Evolutionary conservation across 2,888 invertebrate genomes (phyloP).

Genomic region (Caenorhabditis macrosperma): DNA sequence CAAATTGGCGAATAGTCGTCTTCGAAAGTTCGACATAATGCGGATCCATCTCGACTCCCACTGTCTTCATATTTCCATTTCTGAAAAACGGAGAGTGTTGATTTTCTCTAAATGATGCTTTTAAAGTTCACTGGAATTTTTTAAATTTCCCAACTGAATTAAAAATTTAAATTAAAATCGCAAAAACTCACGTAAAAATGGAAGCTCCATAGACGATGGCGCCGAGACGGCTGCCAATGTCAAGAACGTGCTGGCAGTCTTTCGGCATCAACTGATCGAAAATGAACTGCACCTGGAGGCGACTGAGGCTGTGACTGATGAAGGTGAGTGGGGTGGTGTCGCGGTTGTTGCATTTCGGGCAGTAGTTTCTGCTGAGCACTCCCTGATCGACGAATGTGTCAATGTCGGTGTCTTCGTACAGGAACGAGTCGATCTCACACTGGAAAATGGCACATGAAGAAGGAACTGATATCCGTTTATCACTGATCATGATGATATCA

Average conservation of each 20-base stretch:
- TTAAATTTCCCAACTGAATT: no score
- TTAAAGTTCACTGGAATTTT: no score
- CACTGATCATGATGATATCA: no score
- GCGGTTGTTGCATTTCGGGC: conserved; percentile 83
- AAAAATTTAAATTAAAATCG: background rate
- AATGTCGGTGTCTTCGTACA: conserved; percentile 85
- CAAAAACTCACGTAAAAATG: conserved; percentile 55
- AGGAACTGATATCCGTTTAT: no score
- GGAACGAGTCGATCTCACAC: conserved; percentile 86
- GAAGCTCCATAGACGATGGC: conserved; percentile 84
- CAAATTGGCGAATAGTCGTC: conserved; percentile 46
- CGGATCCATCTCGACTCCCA: conserved; percentile 86
- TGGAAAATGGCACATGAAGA: conserved; percentile 29
- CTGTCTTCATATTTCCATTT: conserved; percentile 81
- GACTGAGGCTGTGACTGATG: conserved; percentile 73
- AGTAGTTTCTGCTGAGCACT: conserved; percentile 82
- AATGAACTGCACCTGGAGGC: conserved; percentile 82
- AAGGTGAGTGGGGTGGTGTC: conserved; percentile 82
- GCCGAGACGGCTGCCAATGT: conserved; percentile 86
- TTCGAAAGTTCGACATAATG: conserved; percentile 85
- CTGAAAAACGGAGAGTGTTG: conserved; percentile 36
- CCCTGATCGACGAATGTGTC: conserved; percentile 83
- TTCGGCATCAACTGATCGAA: conserved; percentile 84
- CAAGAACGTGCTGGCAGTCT: conserved; percentile 82
- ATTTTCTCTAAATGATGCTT: no score